Percentiles rank a stretch among this genome's conserved stretches.
Evolutionary conservation across 35 echinoderm and acorn worm genomes (phyloP).

Genomic region (Apostichopus japonicus): DNA sequence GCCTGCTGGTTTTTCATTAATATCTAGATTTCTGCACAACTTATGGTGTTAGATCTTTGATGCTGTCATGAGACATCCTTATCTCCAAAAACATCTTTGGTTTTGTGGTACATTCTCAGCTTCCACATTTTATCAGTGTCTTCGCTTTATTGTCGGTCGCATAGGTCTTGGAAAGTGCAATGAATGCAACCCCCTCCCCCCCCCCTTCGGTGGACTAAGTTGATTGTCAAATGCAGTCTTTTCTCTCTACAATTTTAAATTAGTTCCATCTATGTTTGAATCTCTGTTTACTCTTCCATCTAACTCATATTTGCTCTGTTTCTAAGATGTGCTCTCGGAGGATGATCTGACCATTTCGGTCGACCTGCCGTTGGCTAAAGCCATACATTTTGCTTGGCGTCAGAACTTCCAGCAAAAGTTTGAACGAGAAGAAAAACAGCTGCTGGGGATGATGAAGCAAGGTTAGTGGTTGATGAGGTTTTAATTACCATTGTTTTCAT

Average conservation of each 20-base stretch:
- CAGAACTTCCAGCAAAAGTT: constrained; percentile 59
- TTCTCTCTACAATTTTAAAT: neutral
- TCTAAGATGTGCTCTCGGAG: constrained; percentile 58
- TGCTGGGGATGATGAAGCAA: constrained; percentile 67
- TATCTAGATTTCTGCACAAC: neutral
- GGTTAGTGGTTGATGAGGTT: constrained; percentile 37
- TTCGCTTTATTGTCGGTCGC: too few species aligned
- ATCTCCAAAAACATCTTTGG: too few species aligned
- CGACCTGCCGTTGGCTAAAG: constrained; percentile 53
- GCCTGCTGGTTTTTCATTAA: neutral
- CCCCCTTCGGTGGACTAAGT: too few species aligned
- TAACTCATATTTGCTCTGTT: neutral
- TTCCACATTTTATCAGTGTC: too few species aligned
- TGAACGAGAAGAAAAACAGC: constrained; percentile 73
- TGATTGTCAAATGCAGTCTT: neutral
- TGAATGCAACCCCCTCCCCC: too few species aligned
- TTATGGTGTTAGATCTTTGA: neutral
- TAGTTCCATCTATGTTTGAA: neutral
- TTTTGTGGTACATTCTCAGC: too few species aligned
- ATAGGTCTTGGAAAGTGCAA: too few species aligned
- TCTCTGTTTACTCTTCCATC: neutral
- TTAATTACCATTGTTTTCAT: too few species aligned
- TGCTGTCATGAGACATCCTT: neutral
- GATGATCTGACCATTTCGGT: constrained; percentile 69
- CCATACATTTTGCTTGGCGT: constrained; percentile 67